These are phyloP conservation scores for Pseudomyrmex gracilis DNA, from an alignment of 1,140 invertebrate species.

Conservation along the genomic window DNA sequence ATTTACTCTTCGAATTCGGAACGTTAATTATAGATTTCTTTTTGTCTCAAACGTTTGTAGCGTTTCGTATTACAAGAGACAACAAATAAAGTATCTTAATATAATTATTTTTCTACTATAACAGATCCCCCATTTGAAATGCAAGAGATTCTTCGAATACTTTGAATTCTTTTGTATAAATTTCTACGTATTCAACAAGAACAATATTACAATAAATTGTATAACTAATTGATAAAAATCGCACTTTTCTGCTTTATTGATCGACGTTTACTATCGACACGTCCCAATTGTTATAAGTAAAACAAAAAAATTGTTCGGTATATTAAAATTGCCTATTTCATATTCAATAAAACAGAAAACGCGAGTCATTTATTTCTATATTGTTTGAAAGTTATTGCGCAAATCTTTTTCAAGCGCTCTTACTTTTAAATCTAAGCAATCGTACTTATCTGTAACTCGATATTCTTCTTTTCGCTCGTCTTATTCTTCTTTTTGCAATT, in stretches of 20 bases:
- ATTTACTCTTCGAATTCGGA: not conserved
- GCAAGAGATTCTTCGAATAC: too few species aligned
- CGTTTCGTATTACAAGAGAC: too few species aligned
- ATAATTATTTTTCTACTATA: too few species aligned
- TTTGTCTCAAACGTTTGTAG: too few species aligned
- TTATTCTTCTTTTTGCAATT: conserved; percentile 72
- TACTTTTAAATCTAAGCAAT: conserved; percentile 50
- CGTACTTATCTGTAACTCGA: conserved; percentile 50
- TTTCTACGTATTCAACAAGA: too few species aligned
- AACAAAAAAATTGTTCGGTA: not conserved
- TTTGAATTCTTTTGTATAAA: too few species aligned
- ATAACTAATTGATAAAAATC: too few species aligned
- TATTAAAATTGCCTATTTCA: not conserved
- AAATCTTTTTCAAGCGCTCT: conserved; percentile 9
- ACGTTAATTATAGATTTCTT: too few species aligned
- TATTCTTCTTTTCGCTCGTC: conserved; percentile 3
- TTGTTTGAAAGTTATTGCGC: conserved; percentile 21
- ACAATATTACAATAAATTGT: too few species aligned
- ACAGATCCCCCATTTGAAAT: too few species aligned
- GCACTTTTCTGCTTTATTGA: too few species aligned
- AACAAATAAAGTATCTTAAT: too few species aligned
- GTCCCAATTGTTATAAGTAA: not conserved
- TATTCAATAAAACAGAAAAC: conserved; percentile 15
- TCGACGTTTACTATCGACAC: conserved; percentile 4
- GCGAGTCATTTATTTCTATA: conserved; percentile 5